Base-by-base conservation (phyloP, 2,797 vertebrate genomes). In the Pygocentrus nattereri region DNA sequence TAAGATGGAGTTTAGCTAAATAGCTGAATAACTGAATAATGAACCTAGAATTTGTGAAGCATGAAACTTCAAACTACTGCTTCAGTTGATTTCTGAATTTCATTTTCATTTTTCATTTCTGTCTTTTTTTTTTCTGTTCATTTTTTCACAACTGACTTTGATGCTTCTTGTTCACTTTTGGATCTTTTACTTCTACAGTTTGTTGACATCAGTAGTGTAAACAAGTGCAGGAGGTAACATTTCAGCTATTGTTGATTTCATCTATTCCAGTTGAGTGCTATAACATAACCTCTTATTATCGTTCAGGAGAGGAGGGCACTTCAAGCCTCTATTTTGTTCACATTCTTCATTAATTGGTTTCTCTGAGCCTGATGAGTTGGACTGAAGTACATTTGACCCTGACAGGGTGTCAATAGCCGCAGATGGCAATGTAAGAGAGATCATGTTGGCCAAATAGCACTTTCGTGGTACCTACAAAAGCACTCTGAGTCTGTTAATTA, bases 401-500 rank as follows among this genome's bases (percentile, higher is more conserved):
- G 64, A 49, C 38, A 52, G 72, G 52, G 58, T 74, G 72, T 81
- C 79, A 75, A 76, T 41, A 62, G 38, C 76, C 67, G 65, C 74
- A 67, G 65, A 85, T 81, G 50, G 76, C 69, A 62, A 54, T 56
- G 50, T 34, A 23, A 59, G 31, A 64, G 79, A 50, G 67, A 49
- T 69, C 64, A 80, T 30, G 73, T 38, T 30, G 13, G 25, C 31
- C 62, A 76, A 76, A 85, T 74, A 76, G 82, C 81, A 82, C 80
- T 52, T 78, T 82, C 25, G 50, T 73, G 62, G 25, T 82, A 84
- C 78, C 79, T 77, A 69, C 76, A 70, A 69, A 72, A 67, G 54
- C 74, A 31, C 75, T 82, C 81, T 16, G 83, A 80, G 79, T 30
- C 58, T 64, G 30, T 84, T 85, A 82, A 87, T 87, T 87, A 85